Conservation (phyloP, 2,113 vertebrate genomes). For the Cinclus mexicanus region DNA sequence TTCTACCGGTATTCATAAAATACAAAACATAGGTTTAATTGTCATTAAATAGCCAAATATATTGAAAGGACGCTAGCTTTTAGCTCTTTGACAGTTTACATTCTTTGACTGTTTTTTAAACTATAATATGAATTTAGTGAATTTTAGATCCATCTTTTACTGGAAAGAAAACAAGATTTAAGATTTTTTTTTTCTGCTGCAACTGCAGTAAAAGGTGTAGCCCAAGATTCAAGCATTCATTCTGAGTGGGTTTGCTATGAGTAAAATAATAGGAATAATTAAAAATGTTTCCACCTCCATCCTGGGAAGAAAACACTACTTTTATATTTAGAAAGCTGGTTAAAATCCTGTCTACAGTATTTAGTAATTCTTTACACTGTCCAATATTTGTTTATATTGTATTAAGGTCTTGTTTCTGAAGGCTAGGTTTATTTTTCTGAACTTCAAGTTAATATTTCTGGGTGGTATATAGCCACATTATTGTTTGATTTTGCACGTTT, state of each 20-base stretch:
- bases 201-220: conserved; percentile 71
- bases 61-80: not conserved
- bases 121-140: not conserved
- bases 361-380: not conserved
- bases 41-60: not conserved
- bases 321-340: not conserved
- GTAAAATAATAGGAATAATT: conserved; percentile 2
- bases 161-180: not conserved
- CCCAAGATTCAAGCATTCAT: conserved; percentile 3
- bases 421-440: not conserved
- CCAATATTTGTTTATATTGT: conserved; percentile 14
- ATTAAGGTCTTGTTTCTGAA: not conserved
- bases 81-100: not conserved
- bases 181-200: conserved; percentile 20
- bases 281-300: not conserved
- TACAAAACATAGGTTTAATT: not conserved
- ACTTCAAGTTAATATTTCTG: not conserved
- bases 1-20: conserved; percentile 23
- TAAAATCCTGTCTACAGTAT: not conserved
- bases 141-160: conserved; percentile 30
- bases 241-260: not conserved
- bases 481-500: conserved; percentile 57
- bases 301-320: not conserved
- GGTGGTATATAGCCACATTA: not conserved
- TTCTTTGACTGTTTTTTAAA: not conserved